Percentiles rank a stretch among this genome's conserved stretches.
Conservation (phyloP, 2,888 invertebrate species). For the Apodemia zela region DNA sequence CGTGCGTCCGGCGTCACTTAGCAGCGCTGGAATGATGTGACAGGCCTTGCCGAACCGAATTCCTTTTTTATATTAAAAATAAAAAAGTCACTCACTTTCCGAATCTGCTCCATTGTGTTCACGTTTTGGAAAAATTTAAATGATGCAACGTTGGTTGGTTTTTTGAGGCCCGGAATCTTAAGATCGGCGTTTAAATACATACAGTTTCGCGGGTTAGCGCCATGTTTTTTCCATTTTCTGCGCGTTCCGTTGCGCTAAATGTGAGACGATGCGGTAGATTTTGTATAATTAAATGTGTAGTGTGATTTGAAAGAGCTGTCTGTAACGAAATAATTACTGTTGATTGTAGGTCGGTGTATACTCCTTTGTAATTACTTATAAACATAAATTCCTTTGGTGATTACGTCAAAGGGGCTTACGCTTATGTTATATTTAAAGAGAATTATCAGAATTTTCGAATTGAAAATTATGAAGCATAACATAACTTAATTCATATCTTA, state of each 20-base stretch:
- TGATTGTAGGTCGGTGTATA: conserved; percentile 10
- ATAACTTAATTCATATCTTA: no score
- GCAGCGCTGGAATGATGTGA: conserved; percentile 80
- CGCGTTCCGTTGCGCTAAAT: conserved; percentile 68
- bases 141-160: conserved; percentile 66
- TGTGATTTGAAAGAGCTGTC: conserved; percentile 72
- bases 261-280: conserved; percentile 67
- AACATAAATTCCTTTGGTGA: not conserved
- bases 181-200: conserved; percentile 79
- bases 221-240: conserved; percentile 79
- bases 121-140: conserved; percentile 79
- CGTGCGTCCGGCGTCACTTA: conserved; percentile 81
- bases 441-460: no score
- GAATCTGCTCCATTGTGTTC: conserved; percentile 80
- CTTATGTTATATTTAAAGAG: no score
- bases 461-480: no score
- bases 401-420: not conserved
- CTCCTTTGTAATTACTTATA: not conserved
- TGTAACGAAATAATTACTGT: conserved; percentile 16
- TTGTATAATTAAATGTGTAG: conserved; percentile 69
- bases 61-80: conserved; percentile 71
- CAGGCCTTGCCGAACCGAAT: conserved; percentile 76
- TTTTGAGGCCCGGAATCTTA: conserved; percentile 68
- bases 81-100: conserved; percentile 55
- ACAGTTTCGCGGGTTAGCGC: conserved; percentile 78